Percentiles rank a stretch among this genome's conserved stretches.
Evolutionary conservation across 2,888 invertebrate genomes (phyloP).

Genomic region (Drosophila robusta): DNA sequence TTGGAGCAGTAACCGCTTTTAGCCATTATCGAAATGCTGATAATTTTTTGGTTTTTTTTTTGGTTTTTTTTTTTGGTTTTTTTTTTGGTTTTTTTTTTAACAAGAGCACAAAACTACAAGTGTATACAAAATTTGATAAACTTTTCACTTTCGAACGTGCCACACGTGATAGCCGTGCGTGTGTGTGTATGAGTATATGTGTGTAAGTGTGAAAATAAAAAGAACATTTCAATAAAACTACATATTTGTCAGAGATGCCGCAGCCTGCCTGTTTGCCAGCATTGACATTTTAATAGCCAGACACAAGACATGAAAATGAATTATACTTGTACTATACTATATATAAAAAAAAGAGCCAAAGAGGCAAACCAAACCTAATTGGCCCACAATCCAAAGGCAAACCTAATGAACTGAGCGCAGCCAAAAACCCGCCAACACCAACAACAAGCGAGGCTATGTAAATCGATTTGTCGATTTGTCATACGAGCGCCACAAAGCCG

Average conservation of each 20-base stretch:
- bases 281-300: constrained; percentile 58
- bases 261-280: constrained; percentile 28
- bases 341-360: background rate
- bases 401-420: constrained; percentile 64
- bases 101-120: constrained; percentile 2
- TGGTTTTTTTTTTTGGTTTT: background rate
- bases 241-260: constrained; percentile 1
- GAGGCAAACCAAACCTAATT: constrained; percentile 60
- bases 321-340: background rate
- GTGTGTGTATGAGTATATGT: background rate
- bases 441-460: constrained; percentile 59
- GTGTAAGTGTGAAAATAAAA: background rate
- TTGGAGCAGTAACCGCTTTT: constrained; percentile 41
- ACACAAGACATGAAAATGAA: background rate
- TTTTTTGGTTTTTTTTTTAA: background rate
- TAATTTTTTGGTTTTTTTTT: background rate
- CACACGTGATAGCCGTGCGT: background rate
- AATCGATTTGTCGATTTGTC: constrained; percentile 77
- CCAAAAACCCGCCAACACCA: constrained; percentile 31
- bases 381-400: constrained; percentile 55
- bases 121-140: background rate
- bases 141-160: constrained; percentile 1
- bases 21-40: constrained; percentile 34
- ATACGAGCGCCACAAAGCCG: constrained; percentile 57
- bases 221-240: constrained; percentile 1